phyloP scores from a whole-genome alignment of 2,113 vertebrate species.

The Hirundichthys speculiger region DNA sequence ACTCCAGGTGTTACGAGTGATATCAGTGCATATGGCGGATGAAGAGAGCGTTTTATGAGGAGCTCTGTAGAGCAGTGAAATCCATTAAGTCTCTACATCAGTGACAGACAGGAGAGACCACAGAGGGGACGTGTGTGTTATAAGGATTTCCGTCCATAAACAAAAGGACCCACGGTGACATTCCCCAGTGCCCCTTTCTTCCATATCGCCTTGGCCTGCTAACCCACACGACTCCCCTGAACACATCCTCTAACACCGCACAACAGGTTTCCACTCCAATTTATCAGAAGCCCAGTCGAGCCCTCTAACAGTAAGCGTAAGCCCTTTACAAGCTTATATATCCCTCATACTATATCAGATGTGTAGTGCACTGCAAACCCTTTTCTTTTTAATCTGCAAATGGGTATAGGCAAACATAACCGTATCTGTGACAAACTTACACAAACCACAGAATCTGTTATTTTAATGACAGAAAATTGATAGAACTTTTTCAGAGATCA shows the following conservation, averaged over 20 bases:
- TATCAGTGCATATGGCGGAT: conserved; percentile 68
- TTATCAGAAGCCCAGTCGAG: conserved; percentile 2
- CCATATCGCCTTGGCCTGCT: conserved; percentile 51
- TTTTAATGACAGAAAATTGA: too few relatives aligned
- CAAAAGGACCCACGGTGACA: conserved; percentile 32
- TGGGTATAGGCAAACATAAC: conserved; percentile 5
- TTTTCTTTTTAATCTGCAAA: too few relatives aligned
- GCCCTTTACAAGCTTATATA: background rate
- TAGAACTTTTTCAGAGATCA: too few relatives aligned
- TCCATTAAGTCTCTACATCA: conserved; percentile 67
- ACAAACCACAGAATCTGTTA: conserved; percentile 1
- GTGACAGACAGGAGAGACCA: conserved; percentile 15
- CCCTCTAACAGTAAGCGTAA: conserved; percentile 11
- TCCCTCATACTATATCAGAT: background rate
- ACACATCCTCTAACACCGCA: conserved; percentile 2
- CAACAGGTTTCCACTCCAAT: conserved; percentile 23
- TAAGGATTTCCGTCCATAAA: conserved; percentile 62
- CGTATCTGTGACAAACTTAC: background rate
- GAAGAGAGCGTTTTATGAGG: conserved; percentile 70
- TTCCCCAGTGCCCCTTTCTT: conserved; percentile 42
- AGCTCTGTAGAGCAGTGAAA: conserved; percentile 66
- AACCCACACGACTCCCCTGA: conserved; percentile 26
- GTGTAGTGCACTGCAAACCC: too few relatives aligned
- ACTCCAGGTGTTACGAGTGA: conserved; percentile 76
- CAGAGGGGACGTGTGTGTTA: background rate